Base-by-base conservation (phyloP, 2,797 vertebrate species). In the Masticophis lateralis region DNA sequence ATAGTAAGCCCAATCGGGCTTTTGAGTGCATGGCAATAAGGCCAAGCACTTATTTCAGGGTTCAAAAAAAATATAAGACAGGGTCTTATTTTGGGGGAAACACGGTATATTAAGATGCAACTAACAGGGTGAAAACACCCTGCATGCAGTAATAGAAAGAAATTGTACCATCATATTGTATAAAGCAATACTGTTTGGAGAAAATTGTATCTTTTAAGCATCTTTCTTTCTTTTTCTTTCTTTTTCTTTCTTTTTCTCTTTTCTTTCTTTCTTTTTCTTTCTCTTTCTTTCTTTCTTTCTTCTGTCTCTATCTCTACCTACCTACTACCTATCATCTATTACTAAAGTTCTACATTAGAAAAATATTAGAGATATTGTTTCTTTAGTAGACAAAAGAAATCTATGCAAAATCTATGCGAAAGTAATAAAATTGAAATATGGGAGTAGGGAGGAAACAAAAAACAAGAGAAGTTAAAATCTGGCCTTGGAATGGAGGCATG, bases 91-190 rank as follows among this genome's bases (percentile, higher is more conserved):
- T 51, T 51, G 0, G 47, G 47, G 47, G 6, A 51, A 51, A 51
- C 47, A 51, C 0, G 47, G 47, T 43, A 4, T 79, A 79, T 43
- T 43, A 43, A 79, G 74, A 79, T 79, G 37, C 37, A 43, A 10
- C 7, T 43, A 79, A 37, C 0, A 1, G 3, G 32, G 2, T 1
- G 9, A 2, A 4, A 4, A 79, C 32, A 79, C 7, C 14, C 8
- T 22, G 3, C 69, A 79, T 43, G 74, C 8, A 4, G 69, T 22
- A 79, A 79, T 79, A 79, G 69, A 79, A 79, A 79, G 32, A 79
- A 79, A 79, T 43, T 79, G 37, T 79, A 43, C 18, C 1, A 11
- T 79, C 3, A 9, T 9, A 79, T 79, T 79, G 74, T 79, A 79
- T 22, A 43, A 79, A 43, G 69, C 32, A 43, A 79, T 20, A 79